A percentile compares a stretch with the other conserved stretches of the same genome.
phyloP scores from a whole-genome alignment of 2,888 invertebrate species.

The Galerucella nymphaeae region DNA sequence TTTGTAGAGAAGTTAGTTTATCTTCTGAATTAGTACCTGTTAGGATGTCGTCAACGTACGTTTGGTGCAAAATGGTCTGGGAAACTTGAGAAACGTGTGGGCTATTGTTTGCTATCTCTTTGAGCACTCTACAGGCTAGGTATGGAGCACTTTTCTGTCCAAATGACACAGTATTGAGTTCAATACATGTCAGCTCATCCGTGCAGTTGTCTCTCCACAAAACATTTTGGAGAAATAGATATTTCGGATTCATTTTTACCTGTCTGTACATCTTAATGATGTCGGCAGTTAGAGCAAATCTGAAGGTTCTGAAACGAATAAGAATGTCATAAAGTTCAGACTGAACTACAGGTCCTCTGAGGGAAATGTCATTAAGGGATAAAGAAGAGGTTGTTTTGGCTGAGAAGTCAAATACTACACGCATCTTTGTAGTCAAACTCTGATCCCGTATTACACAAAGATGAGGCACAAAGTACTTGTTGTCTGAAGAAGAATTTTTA shows the following conservation, averaged over 20 bases:
- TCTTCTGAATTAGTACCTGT: neutral
- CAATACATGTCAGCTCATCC: constrained; percentile 22
- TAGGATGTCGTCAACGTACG: neutral
- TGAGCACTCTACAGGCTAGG: too few relatives aligned
- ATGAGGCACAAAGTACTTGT: neutral
- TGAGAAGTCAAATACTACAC: constrained; percentile 35
- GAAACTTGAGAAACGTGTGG: neutral
- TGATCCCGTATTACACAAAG: neutral
- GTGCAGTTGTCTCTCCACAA: constrained; percentile 24
- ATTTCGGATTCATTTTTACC: constrained; percentile 10
- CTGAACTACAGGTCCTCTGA: constrained; percentile 29
- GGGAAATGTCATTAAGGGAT: constrained; percentile 24
- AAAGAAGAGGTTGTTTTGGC: constrained; percentile 18
- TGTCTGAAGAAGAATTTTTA: neutral
- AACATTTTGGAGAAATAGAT: constrained; percentile 25
- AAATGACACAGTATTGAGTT: constrained; percentile 35
- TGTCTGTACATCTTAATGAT: constrained; percentile 31
- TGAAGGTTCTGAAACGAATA: constrained; percentile 22
- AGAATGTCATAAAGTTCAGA: constrained; percentile 33
- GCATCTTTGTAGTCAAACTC: constrained; percentile 30
- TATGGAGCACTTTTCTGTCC: constrained; percentile 14
- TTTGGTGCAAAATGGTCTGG: neutral
- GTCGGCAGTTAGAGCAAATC: constrained; percentile 24
- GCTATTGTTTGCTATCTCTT: neutral
- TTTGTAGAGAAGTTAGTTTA: neutral